Base-by-base conservation (phyloP, 1,140 invertebrate species). In the Dinoponera quadriceps region DNA sequence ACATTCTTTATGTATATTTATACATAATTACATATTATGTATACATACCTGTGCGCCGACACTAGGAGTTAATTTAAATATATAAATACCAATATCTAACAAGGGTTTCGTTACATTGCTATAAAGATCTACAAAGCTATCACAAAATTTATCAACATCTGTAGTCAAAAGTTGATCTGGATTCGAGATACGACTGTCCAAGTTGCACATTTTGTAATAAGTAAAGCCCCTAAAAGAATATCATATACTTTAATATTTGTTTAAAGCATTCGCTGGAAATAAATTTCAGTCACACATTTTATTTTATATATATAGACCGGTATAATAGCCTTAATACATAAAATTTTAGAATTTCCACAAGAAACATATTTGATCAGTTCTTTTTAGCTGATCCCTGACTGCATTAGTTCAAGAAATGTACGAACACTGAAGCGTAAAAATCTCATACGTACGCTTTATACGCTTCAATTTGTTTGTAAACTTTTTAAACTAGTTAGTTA, bases 51-150 rank as follows among this genome's bases (percentile, higher is more conserved):
- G 93, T 55, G 95, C 96, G 68, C 99, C 98, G 88, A 99, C 95
- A 72, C 96, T 96, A 14, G 96, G 96, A 0, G 98, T 98, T 49
- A 99, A 94, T 90, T 97, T 96, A 89, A 98, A 98, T 16, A 99
- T 96, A 93, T 99, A 99, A 85, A 99, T 97, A 54, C 97, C 95
- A 57, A 99, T 99, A 94, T 99, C 99, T 80, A 99, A 93, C 5
- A 99, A 91, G 0, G 99, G 99, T 95, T 99, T 99, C 86, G 98
- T 98, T n/a, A 99, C 96, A 94, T 99, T 99, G 62, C 98, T 99
- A 94, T 99, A 99, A 1, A 99, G 94, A 91, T 99, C 98, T 13
- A 98, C 97, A 74, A 99, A 96, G 83, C 98, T 98, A 88, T 98
- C 97, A 93, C 98, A 99, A 94, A 99, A 99, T 93, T 98, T 99